A percentile compares a stretch with the other conserved stretches of the same genome.
phyloP scores from a whole-genome alignment of 2,113 vertebrate species.

The Nematolebias whitei region DNA sequence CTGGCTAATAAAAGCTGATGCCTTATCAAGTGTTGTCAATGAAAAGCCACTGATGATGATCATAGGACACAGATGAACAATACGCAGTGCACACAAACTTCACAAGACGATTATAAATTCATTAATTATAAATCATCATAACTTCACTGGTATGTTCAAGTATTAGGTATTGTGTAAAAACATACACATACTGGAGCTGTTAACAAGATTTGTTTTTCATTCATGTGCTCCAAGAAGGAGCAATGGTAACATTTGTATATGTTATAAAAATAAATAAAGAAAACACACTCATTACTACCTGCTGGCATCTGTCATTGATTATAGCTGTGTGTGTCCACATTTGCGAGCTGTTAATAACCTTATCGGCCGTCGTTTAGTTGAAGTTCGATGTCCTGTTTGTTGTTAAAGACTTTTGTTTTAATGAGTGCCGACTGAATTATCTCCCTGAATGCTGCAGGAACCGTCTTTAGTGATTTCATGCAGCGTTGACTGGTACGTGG shows the following conservation, averaged over 20 bases:
- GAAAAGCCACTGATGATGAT: slow-evolving; percentile 40
- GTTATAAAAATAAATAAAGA: slow-evolving; percentile 65
- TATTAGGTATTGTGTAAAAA: no score
- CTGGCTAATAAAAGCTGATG: slow-evolving; percentile 85
- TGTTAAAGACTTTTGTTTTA: slow-evolving; percentile 53
- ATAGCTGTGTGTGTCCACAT: slow-evolving; percentile 77
- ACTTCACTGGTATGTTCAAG: no score
- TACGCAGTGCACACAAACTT: no score
- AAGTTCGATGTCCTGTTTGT: slow-evolving; percentile 86
- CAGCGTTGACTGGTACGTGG: slow-evolving; percentile 80
- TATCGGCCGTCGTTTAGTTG: slow-evolving; percentile 89
- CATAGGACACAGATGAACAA: background rate
- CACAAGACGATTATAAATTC: slow-evolving; percentile 8
- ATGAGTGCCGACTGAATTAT: slow-evolving; percentile 66
- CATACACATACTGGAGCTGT: slow-evolving; percentile 33
- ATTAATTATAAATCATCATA: no score
- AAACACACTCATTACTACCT: slow-evolving; percentile 79
- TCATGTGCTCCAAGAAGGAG: slow-evolving; percentile 70
- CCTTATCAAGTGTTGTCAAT: slow-evolving; percentile 64
- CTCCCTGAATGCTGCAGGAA: slow-evolving; percentile 81
- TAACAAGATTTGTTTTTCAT: slow-evolving; percentile 74
- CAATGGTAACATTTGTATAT: slow-evolving; percentile 75
- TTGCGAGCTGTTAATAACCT: slow-evolving; percentile 84
- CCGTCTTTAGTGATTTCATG: slow-evolving; percentile 85
- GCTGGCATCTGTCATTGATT: slow-evolving; percentile 84